Conservation (phyloP, 2,888 invertebrate species). For the Stenichneumon culpator region DNA sequence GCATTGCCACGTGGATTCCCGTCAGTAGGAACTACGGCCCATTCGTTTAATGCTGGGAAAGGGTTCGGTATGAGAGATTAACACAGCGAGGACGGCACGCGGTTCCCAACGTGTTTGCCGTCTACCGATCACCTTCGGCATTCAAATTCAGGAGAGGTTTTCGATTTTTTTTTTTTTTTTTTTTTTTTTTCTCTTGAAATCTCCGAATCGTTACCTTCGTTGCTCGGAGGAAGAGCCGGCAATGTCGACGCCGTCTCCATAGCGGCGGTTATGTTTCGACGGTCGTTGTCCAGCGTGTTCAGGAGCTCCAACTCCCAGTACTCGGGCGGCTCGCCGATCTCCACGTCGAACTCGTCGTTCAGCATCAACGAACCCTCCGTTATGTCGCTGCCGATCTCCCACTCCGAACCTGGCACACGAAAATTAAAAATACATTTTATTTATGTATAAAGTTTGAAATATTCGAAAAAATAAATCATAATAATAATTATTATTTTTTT, state of each 20-base stretch:
- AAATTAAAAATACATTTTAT: conserved; percentile 3
- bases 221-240: conserved; percentile 77
- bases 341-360: conserved; percentile 77
- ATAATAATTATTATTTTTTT: background rate
- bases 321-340: conserved; percentile 73
- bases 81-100: conserved; percentile 33
- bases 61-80: conserved; percentile 16
- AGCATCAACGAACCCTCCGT: conserved; percentile 83
- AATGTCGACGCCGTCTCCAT: conserved; percentile 74
- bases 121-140: conserved; percentile 26
- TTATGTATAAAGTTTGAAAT: too few relatives aligned
- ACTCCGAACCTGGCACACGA: conserved; percentile 89
- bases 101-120: conserved; percentile 34
- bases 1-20: conserved; percentile 78
- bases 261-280: conserved; percentile 68
- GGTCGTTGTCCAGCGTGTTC: conserved; percentile 67
- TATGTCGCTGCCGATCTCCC: conserved; percentile 89
- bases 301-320: conserved; percentile 73
- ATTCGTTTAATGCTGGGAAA: conserved; percentile 73
- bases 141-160: background rate
- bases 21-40: conserved; percentile 80
- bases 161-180: conserved; percentile 15
- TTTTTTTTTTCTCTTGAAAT: conserved; percentile 8
- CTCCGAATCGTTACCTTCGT: conserved; percentile 59
- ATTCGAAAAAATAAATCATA: too few relatives aligned